A percentile compares a stretch with the other conserved stretches of the same genome.
Evolutionary conservation across 2,113 vertebrate genomes (phyloP).

Genomic region (Mobula birostris): DNA sequence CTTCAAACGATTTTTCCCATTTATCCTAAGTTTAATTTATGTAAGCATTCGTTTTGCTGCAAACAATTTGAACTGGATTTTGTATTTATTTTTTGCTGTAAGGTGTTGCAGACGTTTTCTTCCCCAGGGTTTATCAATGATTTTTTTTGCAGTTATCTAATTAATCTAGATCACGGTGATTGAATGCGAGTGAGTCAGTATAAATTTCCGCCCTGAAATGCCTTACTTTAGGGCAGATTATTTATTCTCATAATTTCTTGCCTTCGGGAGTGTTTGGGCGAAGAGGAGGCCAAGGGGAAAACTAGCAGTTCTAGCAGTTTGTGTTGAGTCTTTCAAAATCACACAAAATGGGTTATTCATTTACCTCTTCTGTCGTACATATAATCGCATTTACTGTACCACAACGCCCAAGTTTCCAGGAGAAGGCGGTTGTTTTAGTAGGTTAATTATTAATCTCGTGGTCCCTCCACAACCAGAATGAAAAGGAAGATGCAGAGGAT

Average conservation of each 20-base stretch:
- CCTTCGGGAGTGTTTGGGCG: background rate
- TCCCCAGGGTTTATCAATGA: background rate
- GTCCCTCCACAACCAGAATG: background rate
- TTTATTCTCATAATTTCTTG: background rate
- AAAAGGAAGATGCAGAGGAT: background rate
- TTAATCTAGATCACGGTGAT: background rate
- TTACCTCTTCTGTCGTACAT: background rate
- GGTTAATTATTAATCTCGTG: conserved; percentile 20
- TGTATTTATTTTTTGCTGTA: background rate
- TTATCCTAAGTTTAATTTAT: background rate
- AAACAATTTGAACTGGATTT: background rate
- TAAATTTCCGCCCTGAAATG: background rate
- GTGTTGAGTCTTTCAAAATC: background rate
- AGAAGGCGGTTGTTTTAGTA: background rate
- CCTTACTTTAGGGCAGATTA: background rate
- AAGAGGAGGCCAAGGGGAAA: background rate
- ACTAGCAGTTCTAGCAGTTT: background rate
- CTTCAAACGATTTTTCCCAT: background rate
- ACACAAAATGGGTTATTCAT: background rate
- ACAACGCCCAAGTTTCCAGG: background rate
- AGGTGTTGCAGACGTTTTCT: background rate
- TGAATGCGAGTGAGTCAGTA: background rate
- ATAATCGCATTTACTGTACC: background rate
- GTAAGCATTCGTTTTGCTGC: background rate
- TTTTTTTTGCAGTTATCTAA: background rate